phyloP scores from a whole-genome alignment of 2,113 vertebrate species.

The Calyptomena viridis region DNA sequence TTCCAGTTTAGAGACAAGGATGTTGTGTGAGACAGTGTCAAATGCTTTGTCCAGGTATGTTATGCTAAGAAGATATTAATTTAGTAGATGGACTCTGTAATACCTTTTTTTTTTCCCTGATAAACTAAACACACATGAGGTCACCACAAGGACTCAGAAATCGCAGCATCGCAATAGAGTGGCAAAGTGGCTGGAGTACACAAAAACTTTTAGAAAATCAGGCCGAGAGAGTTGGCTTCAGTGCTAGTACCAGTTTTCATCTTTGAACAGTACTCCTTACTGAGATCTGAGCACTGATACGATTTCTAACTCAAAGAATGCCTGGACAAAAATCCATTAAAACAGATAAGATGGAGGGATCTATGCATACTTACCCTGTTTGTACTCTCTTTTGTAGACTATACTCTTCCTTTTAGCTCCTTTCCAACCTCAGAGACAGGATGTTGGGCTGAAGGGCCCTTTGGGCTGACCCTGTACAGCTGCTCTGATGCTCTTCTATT shows the following conservation, averaged over 20 bases:
- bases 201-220: not conserved
- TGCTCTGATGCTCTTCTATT: not conserved
- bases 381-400: not conserved
- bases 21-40: not conserved
- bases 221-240: fast-evolving
- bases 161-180: not conserved
- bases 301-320: not conserved
- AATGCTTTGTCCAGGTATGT: not conserved
- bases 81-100: not conserved
- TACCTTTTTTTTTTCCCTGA: not conserved
- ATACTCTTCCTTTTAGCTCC: not conserved
- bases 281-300: not conserved
- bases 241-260: not conserved
- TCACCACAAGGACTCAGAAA: not conserved
- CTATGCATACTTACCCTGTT: not conserved
- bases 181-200: not conserved
- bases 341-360: not conserved
- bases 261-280: not conserved
- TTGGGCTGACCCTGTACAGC: not conserved
- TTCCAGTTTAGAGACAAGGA: not conserved
- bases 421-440: not conserved
- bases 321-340: not conserved
- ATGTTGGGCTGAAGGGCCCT: not conserved
- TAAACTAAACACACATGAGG: not conserved
- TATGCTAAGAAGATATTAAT: not conserved